Evolutionary conservation across 1,140 invertebrate species (phyloP).

Genomic region (Megalonaias nervosa): DNA sequence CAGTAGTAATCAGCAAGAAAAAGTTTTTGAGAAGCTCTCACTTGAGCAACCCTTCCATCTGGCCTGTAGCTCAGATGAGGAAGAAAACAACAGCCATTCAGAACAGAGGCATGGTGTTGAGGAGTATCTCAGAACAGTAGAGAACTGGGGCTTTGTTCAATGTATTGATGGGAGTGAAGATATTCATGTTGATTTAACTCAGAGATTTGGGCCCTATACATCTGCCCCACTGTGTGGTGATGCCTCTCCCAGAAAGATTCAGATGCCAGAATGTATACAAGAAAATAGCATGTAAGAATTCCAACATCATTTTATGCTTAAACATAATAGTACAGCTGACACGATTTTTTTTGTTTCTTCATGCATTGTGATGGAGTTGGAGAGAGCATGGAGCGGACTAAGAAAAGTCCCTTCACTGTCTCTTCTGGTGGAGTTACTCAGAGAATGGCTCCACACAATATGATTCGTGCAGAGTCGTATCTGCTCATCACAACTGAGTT

Average conservation of each 20-base stretch:
- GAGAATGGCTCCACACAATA: too few species aligned
- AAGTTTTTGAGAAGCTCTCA: slow-evolving; percentile 57
- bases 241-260: slow-evolving; percentile 26
- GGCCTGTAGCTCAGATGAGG: slow-evolving; percentile 38
- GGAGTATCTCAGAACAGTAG: neutral
- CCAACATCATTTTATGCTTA: too few species aligned
- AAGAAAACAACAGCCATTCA: slow-evolving; percentile 33
- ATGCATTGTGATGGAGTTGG: too few species aligned
- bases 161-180: slow-evolving; percentile 15
- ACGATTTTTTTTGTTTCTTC: too few species aligned
- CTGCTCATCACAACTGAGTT: too few species aligned
- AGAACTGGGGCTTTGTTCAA: neutral
- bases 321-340: too few species aligned
- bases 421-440: too few species aligned
- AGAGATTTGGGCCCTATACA: slow-evolving; percentile 25
- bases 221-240: slow-evolving; percentile 37
- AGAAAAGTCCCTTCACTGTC: too few species aligned
- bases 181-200: slow-evolving; percentile 32
- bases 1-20: slow-evolving; percentile 57
- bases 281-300: too few species aligned
- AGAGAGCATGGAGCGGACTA: too few species aligned
- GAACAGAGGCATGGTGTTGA: slow-evolving; percentile 20
- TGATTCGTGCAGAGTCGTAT: too few species aligned
- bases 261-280: too few species aligned
- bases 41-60: slow-evolving; percentile 27